A percentile compares a stretch with the other conserved stretches of the same genome.
phyloP scores from a whole-genome alignment of 2,888 invertebrate genomes.

The Ectemnius continuus region DNA sequence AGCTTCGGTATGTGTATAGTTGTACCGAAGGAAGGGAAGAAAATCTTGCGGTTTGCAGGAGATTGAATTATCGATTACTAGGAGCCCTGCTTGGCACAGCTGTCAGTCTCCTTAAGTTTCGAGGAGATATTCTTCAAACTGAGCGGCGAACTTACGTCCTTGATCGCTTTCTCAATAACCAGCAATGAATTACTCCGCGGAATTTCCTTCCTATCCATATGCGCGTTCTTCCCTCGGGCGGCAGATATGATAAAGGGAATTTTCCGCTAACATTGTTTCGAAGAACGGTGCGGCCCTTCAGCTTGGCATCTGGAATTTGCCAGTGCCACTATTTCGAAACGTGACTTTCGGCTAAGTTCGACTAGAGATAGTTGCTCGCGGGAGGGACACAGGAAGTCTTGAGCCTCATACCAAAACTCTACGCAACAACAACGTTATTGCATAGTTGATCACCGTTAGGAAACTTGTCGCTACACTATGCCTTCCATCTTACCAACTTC shows the following conservation, averaged over 20 bases:
- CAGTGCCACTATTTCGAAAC: slow-evolving; percentile 13
- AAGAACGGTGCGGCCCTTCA: too few relatives aligned
- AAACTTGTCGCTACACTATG: slow-evolving; percentile 51
- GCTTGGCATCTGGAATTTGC: too few relatives aligned
- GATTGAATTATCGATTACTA: slow-evolving; percentile 54
- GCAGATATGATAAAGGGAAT: too few relatives aligned
- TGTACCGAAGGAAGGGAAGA: not conserved
- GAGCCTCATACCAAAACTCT: slow-evolving; percentile 36
- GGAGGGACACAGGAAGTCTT: slow-evolving; percentile 52
- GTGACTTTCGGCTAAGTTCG: slow-evolving; percentile 35
- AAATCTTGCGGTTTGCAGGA: slow-evolving; percentile 38
- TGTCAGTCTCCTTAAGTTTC: slow-evolving; percentile 36
- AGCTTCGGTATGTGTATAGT: too few relatives aligned
- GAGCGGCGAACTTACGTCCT: too few relatives aligned
- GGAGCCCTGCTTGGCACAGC: slow-evolving; percentile 38
- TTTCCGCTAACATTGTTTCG: too few relatives aligned
- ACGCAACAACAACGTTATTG: slow-evolving; percentile 42
- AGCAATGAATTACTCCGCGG: too few relatives aligned
- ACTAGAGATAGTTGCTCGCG: slow-evolving; percentile 44
- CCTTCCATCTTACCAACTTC: slow-evolving; percentile 39
- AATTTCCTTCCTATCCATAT: too few relatives aligned
- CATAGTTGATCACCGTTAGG: slow-evolving; percentile 64
- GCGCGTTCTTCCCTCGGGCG: too few relatives aligned
- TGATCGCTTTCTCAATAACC: too few relatives aligned
- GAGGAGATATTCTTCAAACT: slow-evolving; percentile 37